Conservation (phyloP, 2,797 vertebrate genomes). For the Sebastes hubbsi region DNA sequence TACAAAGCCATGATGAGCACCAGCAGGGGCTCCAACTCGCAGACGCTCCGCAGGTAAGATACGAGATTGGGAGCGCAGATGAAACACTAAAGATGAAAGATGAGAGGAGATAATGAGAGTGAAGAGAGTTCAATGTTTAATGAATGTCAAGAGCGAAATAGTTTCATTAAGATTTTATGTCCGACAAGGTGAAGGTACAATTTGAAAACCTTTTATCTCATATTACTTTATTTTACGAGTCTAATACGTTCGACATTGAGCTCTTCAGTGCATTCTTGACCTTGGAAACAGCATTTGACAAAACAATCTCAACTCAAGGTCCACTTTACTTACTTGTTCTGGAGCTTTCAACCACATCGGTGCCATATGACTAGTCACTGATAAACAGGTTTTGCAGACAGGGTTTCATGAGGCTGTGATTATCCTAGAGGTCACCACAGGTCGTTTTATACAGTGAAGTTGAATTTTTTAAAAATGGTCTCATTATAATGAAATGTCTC, state of each 20-base stretch:
- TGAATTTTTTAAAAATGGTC: no score
- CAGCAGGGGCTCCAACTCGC: constrained; percentile 76
- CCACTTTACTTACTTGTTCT: neutral
- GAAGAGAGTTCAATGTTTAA: neutral
- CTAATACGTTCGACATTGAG: neutral
- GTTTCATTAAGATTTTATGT: constrained; percentile 16
- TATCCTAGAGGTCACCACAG: no score
- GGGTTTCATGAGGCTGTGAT: no score
- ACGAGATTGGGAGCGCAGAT: neutral
- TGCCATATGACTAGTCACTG: neutral
- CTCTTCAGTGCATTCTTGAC: neutral
- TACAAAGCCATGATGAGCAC: constrained; percentile 83
- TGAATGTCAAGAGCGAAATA: neutral
- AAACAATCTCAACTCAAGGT: neutral
- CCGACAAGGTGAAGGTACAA: neutral
- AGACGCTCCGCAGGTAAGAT: constrained; percentile 78
- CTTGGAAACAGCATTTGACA: neutral
- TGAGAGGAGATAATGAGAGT: neutral
- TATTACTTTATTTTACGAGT: neutral
- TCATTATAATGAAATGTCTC: no score
- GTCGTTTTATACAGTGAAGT: no score
- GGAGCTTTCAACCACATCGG: neutral
- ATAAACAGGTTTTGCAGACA: neutral
- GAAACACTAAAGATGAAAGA: neutral
- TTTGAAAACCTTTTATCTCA: neutral